phyloP scores from a whole-genome alignment of 2,888 invertebrate species.

The Germaria angustata region DNA sequence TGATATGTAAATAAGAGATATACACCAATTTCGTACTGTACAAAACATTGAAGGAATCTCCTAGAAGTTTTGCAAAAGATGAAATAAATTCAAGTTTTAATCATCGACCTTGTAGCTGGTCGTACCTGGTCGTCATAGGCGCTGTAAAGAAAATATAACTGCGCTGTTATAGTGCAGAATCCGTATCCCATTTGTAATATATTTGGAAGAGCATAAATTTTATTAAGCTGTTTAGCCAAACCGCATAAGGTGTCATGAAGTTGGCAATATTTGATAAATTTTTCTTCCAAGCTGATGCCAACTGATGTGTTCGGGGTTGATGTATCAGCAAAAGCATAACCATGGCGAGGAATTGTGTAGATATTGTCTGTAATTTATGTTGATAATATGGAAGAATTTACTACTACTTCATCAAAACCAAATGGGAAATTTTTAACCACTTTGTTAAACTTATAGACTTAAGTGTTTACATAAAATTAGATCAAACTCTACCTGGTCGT shows the following conservation, averaged over 20 bases:
- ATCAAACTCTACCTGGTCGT: constrained; percentile 7
- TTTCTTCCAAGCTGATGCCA: constrained; percentile 73
- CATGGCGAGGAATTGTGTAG: too few relatives aligned
- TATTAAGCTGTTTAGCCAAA: constrained; percentile 76
- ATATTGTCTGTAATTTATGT: not conserved
- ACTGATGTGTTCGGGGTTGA: not conserved
- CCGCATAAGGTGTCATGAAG: constrained; percentile 79
- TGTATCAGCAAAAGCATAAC: not conserved
- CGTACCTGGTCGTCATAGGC: constrained; percentile 74
- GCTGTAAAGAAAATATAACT: constrained; percentile 79
- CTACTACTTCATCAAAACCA: constrained; percentile 24
- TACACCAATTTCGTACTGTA: constrained; percentile 73
- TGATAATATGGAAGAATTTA: not conserved
- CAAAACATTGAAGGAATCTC: constrained; percentile 77
- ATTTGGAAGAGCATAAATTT: constrained; percentile 78
- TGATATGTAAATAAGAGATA: constrained; percentile 73
- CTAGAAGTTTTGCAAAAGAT: constrained; percentile 25
- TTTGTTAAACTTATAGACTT: not conserved
- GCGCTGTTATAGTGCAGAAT: constrained; percentile 78
- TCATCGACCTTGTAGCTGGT: too few relatives aligned
- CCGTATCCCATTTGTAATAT: constrained; percentile 79
- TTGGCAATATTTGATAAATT: constrained; percentile 77
- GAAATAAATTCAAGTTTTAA: not conserved
- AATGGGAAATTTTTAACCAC: not conserved
- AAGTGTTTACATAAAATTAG: not conserved